phyloP scores from a whole-genome alignment of 2,888 invertebrate species.

The Rhagonycha fulva region DNA sequence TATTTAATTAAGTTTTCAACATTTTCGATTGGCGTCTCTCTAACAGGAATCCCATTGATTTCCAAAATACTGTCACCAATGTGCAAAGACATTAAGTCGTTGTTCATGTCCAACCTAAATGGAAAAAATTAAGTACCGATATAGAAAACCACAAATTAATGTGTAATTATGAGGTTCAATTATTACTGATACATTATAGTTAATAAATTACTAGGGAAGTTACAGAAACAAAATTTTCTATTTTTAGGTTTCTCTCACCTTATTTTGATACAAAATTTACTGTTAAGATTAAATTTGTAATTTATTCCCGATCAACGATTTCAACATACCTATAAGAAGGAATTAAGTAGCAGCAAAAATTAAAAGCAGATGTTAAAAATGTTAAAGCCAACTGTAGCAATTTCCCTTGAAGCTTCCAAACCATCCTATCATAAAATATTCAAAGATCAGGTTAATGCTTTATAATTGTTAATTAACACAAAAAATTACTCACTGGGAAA shows the following conservation, averaged over 20 bases:
- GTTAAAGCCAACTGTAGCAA: conserved; percentile 71
- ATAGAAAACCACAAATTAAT: background rate
- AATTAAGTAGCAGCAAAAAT: conserved; percentile 69
- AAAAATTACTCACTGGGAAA: conserved; percentile 65
- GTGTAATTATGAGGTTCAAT: background rate
- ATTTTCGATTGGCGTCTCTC: conserved; percentile 77
- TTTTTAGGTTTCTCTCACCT: background rate
- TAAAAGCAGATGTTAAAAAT: conserved; percentile 71
- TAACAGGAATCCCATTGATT: conserved; percentile 88
- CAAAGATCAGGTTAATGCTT: conserved; percentile 1
- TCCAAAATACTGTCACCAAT: conserved; percentile 93
- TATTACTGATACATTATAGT: background rate
- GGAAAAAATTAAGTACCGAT: no score
- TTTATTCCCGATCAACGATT: background rate
- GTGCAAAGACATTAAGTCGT: conserved; percentile 81
- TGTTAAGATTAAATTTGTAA: background rate
- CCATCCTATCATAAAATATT: conserved; percentile 54
- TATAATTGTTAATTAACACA: background rate
- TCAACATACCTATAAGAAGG: conserved; percentile 64
- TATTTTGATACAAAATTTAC: background rate
- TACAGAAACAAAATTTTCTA: background rate
- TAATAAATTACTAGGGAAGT: background rate
- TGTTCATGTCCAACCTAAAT: conserved; percentile 77
- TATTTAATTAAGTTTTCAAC: conserved; percentile 75
- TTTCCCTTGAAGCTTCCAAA: conserved; percentile 70